Evolutionary conservation across 2,888 invertebrate species (phyloP).

Genomic region (Macropis europaea): DNA sequence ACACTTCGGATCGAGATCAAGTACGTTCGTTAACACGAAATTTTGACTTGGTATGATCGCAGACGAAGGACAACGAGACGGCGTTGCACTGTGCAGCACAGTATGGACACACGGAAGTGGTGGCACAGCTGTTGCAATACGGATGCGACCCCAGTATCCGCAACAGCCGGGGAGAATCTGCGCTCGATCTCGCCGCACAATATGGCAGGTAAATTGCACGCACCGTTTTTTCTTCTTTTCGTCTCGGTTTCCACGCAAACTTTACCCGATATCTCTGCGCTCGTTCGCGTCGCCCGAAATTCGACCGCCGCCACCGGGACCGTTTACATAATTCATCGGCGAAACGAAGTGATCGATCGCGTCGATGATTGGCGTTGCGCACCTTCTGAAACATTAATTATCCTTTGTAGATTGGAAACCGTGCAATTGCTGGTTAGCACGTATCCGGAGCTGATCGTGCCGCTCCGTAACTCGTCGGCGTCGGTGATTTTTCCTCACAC

Average conservation of each 20-base stretch:
- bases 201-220: slow-evolving; percentile 86
- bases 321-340: too few relatives aligned
- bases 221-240: slow-evolving; percentile 20
- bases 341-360: slow-evolving; percentile 26
- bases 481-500: slow-evolving; percentile 86
- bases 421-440: slow-evolving; percentile 92
- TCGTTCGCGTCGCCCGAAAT: not conserved
- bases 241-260: not conserved
- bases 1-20: not conserved
- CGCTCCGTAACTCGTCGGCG: slow-evolving; percentile 82
- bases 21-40: slow-evolving; percentile 30
- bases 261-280: not conserved
- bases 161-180: slow-evolving; percentile 93
- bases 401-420: slow-evolving; percentile 86
- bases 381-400: slow-evolving; percentile 38
- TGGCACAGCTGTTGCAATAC: slow-evolving; percentile 89
- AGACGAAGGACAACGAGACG: slow-evolving; percentile 95
- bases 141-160: slow-evolving; percentile 94
- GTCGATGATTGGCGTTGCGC: slow-evolving; percentile 32
- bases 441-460: slow-evolving; percentile 90
- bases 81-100: slow-evolving; percentile 96
- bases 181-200: slow-evolving; percentile 96
- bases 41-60: slow-evolving; percentile 58
- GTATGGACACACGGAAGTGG: slow-evolving; percentile 93
- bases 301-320: too few relatives aligned